Conservation (phyloP, 1,140 invertebrate species). For the Drosophila santomea region DNA sequence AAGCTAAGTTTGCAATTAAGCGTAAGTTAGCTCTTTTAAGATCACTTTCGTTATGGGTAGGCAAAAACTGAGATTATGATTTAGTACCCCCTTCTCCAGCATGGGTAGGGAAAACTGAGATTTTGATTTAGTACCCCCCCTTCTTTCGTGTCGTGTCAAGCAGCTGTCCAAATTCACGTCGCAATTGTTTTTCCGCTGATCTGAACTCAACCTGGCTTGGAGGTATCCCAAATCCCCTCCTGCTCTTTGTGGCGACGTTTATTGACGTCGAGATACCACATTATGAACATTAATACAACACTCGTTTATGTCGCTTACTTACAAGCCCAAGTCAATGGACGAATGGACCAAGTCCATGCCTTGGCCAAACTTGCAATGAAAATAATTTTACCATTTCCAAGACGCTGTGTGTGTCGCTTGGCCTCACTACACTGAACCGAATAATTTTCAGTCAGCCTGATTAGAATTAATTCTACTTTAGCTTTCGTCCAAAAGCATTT, state of each 20-base stretch:
- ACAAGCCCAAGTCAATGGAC: conserved; percentile 48
- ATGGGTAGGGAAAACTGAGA: conserved; percentile 2
- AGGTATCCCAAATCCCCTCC: conserved; percentile 8
- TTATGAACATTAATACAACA: conserved; percentile 84
- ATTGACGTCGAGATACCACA: conserved; percentile 84
- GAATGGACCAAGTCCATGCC: conserved; percentile 39
- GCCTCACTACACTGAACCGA: conserved; percentile 5
- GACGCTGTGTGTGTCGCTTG: conserved; percentile 73
- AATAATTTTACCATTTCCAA: conserved; percentile 81
- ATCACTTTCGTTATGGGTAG: neutral
- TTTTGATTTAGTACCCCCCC: conserved; percentile 24
- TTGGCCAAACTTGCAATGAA: conserved; percentile 58
- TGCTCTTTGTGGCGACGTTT: conserved; percentile 69
- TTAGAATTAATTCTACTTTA: too few species aligned
- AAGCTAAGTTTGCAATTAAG: conserved; percentile 34
- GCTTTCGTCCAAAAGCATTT: too few species aligned
- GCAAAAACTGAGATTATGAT: conserved; percentile 18
- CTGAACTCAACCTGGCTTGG: conserved; percentile 6
- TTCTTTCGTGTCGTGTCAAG: conserved; percentile 52
- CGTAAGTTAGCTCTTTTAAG: conserved; percentile 9
- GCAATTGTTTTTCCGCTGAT: conserved; percentile 54
- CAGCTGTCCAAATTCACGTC: conserved; percentile 64
- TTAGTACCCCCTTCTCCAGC: conserved; percentile 5
- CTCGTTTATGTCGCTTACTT: conserved; percentile 84
- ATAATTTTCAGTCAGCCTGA: too few species aligned